phyloP scores from a whole-genome alignment of 1,140 invertebrate genomes.

The Melanaphis sacchari region DNA sequence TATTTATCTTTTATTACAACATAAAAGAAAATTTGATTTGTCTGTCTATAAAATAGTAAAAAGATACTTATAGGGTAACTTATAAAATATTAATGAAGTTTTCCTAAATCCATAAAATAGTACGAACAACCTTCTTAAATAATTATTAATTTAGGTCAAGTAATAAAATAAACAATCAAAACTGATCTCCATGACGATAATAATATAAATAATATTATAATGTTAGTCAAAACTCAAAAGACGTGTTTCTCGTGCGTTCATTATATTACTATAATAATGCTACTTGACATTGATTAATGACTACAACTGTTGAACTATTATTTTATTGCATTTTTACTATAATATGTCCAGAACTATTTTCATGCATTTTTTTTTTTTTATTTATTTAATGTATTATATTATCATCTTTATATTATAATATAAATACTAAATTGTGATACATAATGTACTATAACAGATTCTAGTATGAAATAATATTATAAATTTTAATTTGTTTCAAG shows the following conservation, averaged over 20 bases:
- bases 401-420: not conserved
- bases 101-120: not conserved
- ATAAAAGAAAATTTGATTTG: not conserved
- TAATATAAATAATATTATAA: not conserved
- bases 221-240: not conserved
- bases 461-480: not conserved
- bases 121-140: not conserved
- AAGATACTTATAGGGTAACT: not conserved
- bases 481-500: not conserved
- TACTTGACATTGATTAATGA: not conserved
- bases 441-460: not conserved
- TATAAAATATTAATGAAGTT: not conserved
- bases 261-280: not conserved
- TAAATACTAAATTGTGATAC: not conserved
- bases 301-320: not conserved
- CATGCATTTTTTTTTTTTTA: too few species aligned
- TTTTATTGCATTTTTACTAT: not conserved
- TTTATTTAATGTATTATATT: not conserved
- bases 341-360: not conserved
- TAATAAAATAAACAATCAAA: not conserved
- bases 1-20: not conserved
- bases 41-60: not conserved
- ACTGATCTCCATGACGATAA: not conserved
- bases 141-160: not conserved
- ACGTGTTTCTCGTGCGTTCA: not conserved